phyloP scores from a whole-genome alignment of 2,113 vertebrate genomes.

The Anoura caudifer region DNA sequence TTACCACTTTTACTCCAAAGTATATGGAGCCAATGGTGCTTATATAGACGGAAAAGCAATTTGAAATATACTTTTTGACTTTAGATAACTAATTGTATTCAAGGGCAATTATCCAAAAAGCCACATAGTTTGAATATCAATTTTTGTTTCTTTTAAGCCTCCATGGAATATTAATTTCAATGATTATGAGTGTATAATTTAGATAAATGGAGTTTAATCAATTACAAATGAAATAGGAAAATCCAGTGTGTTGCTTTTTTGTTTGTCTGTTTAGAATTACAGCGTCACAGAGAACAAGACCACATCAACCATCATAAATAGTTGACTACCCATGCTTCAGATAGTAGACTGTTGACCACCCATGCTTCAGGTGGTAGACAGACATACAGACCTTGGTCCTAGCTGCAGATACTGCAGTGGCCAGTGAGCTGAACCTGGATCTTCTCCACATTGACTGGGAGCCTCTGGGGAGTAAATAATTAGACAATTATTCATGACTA shows the following conservation, averaged over 20 bases:
- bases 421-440: neutral
- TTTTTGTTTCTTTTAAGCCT: neutral
- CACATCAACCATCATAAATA: neutral
- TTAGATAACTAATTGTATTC: neutral
- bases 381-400: neutral
- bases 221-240: neutral
- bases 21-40: fast-evolving
- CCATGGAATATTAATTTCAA: neutral
- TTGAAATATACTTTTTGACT: neutral
- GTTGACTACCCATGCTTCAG: too few species aligned
- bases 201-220: neutral
- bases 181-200: neutral
- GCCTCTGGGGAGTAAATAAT: too few species aligned
- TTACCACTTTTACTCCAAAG: neutral
- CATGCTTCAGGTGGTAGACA: neutral
- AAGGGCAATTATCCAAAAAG: neutral
- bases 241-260: neutral
- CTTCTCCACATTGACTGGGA: neutral
- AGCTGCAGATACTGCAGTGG: neutral
- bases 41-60: neutral
- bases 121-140: neutral
- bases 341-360: neutral
- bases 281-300: neutral
- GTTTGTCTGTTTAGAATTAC: neutral
- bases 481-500: neutral